A percentile compares a stretch with the other conserved stretches of the same genome.
Conservation (phyloP, 1,140 invertebrate species). For the Heliconius himera region DNA sequence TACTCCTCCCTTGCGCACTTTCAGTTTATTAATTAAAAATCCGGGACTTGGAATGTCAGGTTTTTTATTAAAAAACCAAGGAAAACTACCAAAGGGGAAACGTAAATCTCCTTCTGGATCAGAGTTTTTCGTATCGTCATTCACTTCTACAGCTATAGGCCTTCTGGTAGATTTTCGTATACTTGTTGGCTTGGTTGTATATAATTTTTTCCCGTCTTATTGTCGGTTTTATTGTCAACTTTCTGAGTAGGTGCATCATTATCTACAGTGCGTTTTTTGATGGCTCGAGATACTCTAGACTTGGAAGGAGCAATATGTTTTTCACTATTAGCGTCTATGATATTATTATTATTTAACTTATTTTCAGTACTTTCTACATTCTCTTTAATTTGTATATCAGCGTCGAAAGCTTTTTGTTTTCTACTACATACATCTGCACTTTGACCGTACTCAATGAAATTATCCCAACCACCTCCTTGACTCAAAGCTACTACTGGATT, state of each 20-base stretch:
- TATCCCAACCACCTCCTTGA: slow-evolving; percentile 76
- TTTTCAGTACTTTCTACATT: slow-evolving; percentile 18
- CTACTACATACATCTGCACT: slow-evolving; percentile 77
- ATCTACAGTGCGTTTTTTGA: slow-evolving; percentile 58
- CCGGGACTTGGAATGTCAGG: slow-evolving; percentile 74
- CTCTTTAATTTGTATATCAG: slow-evolving; percentile 33
- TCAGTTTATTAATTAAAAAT: slow-evolving; percentile 85
- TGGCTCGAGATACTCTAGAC: slow-evolving; percentile 55
- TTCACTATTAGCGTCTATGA: slow-evolving; percentile 20
- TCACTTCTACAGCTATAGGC: slow-evolving; percentile 36
- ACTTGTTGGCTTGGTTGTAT: slow-evolving; percentile 48
- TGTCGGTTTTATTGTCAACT: slow-evolving; percentile 33
- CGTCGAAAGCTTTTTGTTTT: slow-evolving; percentile 56
- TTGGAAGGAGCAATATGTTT: slow-evolving; percentile 17
- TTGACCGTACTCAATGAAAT: slow-evolving; percentile 83
- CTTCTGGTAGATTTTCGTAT: slow-evolving; percentile 53
- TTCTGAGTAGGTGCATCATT: slow-evolving; percentile 45
- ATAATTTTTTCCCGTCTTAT: slow-evolving; percentile 54
- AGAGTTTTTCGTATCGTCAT: slow-evolving; percentile 50
- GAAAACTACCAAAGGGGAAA: slow-evolving; percentile 62
- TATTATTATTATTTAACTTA: slow-evolving; percentile 34
- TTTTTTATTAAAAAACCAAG: slow-evolving; percentile 65
- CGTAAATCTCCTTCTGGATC: slow-evolving; percentile 54
- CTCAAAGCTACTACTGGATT: slow-evolving; percentile 80
- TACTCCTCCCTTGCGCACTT: slow-evolving; percentile 86